These are phyloP conservation scores for Pharmacophagus antenor DNA, from an alignment of 2,888 invertebrate species.

Conservation along the genomic window DNA sequence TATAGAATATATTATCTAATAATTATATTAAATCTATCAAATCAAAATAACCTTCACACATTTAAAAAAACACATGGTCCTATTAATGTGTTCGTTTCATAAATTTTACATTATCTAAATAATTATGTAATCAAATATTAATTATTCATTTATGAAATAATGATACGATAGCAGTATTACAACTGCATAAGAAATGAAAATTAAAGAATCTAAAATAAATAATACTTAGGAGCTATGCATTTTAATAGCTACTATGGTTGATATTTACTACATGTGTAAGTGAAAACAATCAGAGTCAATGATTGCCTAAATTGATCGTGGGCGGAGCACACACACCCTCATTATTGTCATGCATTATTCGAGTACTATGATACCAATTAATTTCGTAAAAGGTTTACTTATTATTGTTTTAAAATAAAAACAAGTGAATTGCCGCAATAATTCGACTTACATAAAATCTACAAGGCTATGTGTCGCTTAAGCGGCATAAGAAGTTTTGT, in stretches of 20 bases:
- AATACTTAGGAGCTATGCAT: conserved; percentile 4
- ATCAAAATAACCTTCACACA: too few relatives aligned
- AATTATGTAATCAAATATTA: too few relatives aligned
- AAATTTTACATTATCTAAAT: too few relatives aligned
- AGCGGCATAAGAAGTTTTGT: conserved; percentile 9
- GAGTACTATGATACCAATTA: neutral
- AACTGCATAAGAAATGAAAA: neutral
- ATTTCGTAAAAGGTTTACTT: neutral
- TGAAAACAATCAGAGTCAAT: conserved; percentile 64
- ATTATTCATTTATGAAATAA: too few relatives aligned
- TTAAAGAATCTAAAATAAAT: neutral
- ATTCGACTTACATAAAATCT: neutral
- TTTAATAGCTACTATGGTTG: conserved; percentile 28
- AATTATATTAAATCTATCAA: too few relatives aligned
- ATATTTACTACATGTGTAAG: conserved; percentile 47
- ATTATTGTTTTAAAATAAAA: neutral
- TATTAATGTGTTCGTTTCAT: too few relatives aligned
- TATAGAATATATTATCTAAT: too few relatives aligned
- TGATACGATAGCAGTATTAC: too few relatives aligned
- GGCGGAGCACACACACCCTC: conserved; percentile 59
- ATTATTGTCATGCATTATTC: conserved; percentile 47
- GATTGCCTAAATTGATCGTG: conserved; percentile 70
- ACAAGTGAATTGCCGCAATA: neutral
- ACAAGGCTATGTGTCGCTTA: neutral
- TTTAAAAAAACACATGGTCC: too few relatives aligned